Percentiles rank a stretch among this genome's conserved stretches.
These are phyloP conservation scores for Grantiella picta DNA, from an alignment of 2,113 vertebrate genomes.

Conservation along the genomic window DNA sequence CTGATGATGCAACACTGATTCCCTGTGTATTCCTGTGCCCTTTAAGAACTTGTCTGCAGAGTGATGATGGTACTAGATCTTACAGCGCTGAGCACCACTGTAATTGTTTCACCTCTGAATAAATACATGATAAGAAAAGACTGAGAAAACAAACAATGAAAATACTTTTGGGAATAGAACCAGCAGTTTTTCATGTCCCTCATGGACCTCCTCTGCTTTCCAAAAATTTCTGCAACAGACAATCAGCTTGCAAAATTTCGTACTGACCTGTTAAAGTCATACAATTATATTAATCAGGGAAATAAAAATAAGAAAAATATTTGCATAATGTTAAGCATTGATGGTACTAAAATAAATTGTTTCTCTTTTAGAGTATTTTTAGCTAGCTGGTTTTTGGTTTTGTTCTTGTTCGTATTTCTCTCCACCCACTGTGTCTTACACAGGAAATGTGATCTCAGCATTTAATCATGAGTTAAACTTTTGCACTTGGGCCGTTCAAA, in stretches of 20 bases:
- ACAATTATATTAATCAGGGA: background rate
- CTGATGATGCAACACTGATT: background rate
- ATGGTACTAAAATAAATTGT: background rate
- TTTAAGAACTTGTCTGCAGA: background rate
- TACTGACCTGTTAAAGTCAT: background rate
- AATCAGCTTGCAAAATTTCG: background rate
- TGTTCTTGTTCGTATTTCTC: background rate
- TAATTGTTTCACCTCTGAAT: background rate
- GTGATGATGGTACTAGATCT: background rate
- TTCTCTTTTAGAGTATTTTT: background rate
- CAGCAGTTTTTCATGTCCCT: background rate
- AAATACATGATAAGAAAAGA: background rate
- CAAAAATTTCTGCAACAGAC: background rate
- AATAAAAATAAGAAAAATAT: background rate
- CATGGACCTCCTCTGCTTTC: background rate
- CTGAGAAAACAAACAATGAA: background rate
- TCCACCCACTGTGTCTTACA: background rate
- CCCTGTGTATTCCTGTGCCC: background rate
- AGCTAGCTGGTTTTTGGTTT: background rate
- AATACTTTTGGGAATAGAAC: background rate
- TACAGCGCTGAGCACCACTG: background rate
- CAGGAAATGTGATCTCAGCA: background rate
- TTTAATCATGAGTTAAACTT: slow-evolving; percentile 2
- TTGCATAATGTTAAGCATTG: background rate
- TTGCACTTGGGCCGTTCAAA: background rate